A percentile compares a stretch with the other conserved stretches of the same genome.
Conservation (phyloP, 2,797 vertebrate species). For the Argyrosomus regius region DNA sequence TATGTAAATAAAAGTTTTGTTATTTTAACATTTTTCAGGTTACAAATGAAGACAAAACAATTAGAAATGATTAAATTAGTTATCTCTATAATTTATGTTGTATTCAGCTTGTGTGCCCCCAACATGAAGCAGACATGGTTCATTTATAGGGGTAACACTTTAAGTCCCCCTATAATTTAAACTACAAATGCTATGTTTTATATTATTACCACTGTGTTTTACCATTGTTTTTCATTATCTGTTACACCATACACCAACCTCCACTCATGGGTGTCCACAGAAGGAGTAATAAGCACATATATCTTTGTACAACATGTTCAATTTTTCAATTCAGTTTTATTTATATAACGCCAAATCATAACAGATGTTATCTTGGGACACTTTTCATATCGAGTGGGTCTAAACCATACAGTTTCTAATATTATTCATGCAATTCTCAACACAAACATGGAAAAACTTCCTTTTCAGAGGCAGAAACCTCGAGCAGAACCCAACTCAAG, state of each 20-base stretch:
- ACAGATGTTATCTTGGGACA: too few relatives aligned
- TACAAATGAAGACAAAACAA: background rate
- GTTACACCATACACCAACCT: background rate
- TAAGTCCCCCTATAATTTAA: background rate
- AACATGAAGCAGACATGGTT: background rate
- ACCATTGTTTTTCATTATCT: background rate
- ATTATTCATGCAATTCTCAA: too few relatives aligned
- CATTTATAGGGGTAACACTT: background rate
- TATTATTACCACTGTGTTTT: background rate
- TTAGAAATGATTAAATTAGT: background rate
- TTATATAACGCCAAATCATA: too few relatives aligned
- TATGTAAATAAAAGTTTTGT: background rate
- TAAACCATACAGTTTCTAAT: too few relatives aligned
- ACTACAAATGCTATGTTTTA: background rate
- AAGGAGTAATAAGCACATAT: background rate
- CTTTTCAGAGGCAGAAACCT: too few relatives aligned
- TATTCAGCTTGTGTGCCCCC: background rate
- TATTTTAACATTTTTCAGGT: background rate
- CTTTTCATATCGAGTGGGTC: too few relatives aligned
- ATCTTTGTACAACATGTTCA: too few relatives aligned
- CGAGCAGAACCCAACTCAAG: too few relatives aligned
- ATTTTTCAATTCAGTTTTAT: too few relatives aligned
- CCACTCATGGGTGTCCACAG: background rate
- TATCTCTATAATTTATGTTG: background rate
- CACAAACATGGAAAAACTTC: too few relatives aligned